phyloP scores from a whole-genome alignment of 1,140 invertebrate genomes.

The Caerostris darwini region DNA sequence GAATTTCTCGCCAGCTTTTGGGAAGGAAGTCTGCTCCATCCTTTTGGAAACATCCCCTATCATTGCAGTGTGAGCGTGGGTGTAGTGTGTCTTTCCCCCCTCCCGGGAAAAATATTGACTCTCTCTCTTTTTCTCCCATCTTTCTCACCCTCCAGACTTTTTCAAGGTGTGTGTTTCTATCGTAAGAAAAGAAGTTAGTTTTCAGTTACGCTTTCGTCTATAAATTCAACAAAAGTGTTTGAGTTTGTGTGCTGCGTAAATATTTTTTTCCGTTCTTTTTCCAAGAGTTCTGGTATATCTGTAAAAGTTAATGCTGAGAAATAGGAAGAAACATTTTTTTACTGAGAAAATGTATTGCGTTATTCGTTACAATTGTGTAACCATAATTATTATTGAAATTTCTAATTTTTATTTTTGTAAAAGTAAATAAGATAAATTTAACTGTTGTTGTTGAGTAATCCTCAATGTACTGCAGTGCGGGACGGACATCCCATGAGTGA shows the following conservation, averaged over 20 bases:
- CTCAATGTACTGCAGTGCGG: too few relatives aligned
- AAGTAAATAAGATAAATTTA: too few relatives aligned
- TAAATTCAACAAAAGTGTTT: constrained; percentile 11
- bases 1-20: background rate
- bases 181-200: background rate
- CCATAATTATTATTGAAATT: background rate
- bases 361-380: background rate
- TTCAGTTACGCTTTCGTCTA: constrained; percentile 6
- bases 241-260: background rate
- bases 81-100: background rate
- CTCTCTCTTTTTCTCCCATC: background rate
- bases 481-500: too few relatives aligned
- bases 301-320: background rate
- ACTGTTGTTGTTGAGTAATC: too few relatives aligned
- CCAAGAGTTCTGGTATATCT: background rate
- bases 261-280: background rate
- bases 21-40: background rate
- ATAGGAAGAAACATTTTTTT: background rate
- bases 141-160: background rate
- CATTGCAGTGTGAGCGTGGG: background rate
- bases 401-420: too few relatives aligned
- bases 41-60: background rate
- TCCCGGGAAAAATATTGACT: background rate
- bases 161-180: background rate
- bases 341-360: background rate